Evolutionary conservation across 2,113 vertebrate genomes (phyloP).

Genomic region (Reinhardtius hippoglossoides): DNA sequence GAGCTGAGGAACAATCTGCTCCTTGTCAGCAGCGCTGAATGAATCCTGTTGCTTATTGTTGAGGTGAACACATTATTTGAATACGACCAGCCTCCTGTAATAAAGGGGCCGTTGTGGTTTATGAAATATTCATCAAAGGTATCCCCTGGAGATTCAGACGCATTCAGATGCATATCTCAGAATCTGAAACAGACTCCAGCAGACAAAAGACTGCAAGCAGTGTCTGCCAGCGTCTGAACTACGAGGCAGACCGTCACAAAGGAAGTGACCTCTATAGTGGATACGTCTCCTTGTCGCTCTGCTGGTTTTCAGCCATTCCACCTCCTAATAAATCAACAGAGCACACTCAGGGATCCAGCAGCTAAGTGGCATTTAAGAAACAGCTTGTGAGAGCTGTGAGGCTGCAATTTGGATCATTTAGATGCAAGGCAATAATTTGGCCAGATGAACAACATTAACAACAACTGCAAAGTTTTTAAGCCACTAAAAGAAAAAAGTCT

Average conservation of each 20-base stretch:
- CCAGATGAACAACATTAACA: slow-evolving; percentile 73
- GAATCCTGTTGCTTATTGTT: slow-evolving; percentile 75
- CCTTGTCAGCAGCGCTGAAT: slow-evolving; percentile 65
- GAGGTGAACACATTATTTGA: slow-evolving; percentile 72
- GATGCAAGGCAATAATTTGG: slow-evolving; percentile 76
- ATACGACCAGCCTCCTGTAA: slow-evolving; percentile 75
- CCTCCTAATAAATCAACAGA: slow-evolving; percentile 77
- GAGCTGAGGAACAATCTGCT: slow-evolving; percentile 62
- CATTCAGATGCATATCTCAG: slow-evolving; percentile 70
- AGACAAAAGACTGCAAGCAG: slow-evolving; percentile 68
- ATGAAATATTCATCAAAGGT: slow-evolving; percentile 83
- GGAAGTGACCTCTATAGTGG: slow-evolving; percentile 69
- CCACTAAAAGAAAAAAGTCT: slow-evolving; percentile 42
- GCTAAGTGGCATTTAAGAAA: slow-evolving; percentile 82
- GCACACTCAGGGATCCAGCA: slow-evolving; percentile 69
- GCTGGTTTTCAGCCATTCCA: slow-evolving; percentile 67
- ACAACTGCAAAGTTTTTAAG: slow-evolving; percentile 68
- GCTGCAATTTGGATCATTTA: slow-evolving; percentile 75
- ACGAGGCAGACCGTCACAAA: slow-evolving; percentile 53
- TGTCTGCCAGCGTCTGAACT: slow-evolving; percentile 52
- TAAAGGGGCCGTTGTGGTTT: slow-evolving; percentile 72
- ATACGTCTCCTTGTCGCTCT: slow-evolving; percentile 69
- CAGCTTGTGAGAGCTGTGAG: slow-evolving; percentile 71
- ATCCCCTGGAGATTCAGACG: slow-evolving; percentile 63
- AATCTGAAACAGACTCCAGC: slow-evolving; percentile 68